Conservation (phyloP, 30 jellyfish, hydroid and myxozoan species). For the Euphysa ruthae region DNA sequence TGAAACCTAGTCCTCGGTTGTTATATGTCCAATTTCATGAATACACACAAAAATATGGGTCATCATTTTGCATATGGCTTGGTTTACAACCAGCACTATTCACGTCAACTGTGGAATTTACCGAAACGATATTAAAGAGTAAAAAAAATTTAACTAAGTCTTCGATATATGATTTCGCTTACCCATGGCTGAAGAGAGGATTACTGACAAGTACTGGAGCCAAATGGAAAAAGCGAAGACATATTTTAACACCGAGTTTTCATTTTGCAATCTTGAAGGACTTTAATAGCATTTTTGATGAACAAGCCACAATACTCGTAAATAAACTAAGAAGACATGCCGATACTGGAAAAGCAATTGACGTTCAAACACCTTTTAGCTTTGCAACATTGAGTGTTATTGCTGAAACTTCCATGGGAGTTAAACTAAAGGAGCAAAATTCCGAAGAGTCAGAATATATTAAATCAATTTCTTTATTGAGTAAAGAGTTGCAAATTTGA, state of each 20-base stretch:
- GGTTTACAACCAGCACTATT: not conserved
- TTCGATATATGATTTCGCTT: constrained; percentile 33
- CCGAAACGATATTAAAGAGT: constrained; percentile 19
- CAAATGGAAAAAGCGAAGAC: constrained; percentile 80
- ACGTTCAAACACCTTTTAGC: constrained; percentile 24
- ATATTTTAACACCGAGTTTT: constrained; percentile 72
- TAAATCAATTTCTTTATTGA: constrained; percentile 41
- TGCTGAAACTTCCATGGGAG: constrained; percentile 93
- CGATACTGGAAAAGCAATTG: constrained; percentile 24
- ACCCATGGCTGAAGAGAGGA: constrained; percentile 78
- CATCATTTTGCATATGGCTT: constrained; percentile 8
- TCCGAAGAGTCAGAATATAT: constrained; percentile 51
- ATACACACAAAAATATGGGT: not conserved
- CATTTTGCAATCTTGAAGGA: constrained; percentile 76
- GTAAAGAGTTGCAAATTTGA: not conserved
- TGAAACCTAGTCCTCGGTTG: not conserved
- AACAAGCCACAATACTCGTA: constrained; percentile 54
- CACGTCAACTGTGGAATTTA: constrained; percentile 9
- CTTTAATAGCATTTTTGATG: constrained; percentile 50
- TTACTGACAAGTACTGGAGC: constrained; percentile 42
- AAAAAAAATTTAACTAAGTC: constrained; percentile 35
- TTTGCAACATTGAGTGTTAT: constrained; percentile 25
- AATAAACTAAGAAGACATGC: constrained; percentile 15
- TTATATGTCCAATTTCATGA: constrained; percentile 4
- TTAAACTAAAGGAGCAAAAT: constrained; percentile 52